Percentiles rank a stretch among this genome's conserved stretches.
These are phyloP conservation scores for Sisyra terminalis DNA, from an alignment of 2,888 invertebrate genomes.

Conservation along the genomic window DNA sequence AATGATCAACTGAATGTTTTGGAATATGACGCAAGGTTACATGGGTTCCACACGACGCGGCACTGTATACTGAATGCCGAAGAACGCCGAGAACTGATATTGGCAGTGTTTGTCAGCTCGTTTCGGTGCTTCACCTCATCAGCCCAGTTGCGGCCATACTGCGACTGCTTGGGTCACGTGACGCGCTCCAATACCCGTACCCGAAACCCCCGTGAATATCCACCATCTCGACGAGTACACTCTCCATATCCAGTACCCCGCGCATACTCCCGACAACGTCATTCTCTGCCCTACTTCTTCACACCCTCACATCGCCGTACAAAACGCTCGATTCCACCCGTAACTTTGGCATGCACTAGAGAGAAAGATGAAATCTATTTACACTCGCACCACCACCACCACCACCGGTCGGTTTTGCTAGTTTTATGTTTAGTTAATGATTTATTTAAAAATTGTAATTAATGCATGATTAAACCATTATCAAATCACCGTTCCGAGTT, in stretches of 20 bases:
- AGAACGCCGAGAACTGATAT: background rate
- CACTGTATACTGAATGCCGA: background rate
- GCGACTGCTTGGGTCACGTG: conserved; percentile 29
- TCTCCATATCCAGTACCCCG: background rate
- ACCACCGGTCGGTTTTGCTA: too few species aligned
- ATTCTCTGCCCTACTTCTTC: conserved; percentile 4
- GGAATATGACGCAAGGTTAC: background rate
- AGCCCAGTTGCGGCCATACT: conserved; percentile 20
- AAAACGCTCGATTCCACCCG: background rate
- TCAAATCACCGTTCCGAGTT: too few species aligned
- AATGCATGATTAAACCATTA: too few species aligned
- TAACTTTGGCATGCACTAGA: background rate
- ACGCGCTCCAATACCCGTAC: conserved; percentile 14
- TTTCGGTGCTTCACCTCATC: too few species aligned
- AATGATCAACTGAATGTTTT: too few species aligned
- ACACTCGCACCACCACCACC: too few species aligned
- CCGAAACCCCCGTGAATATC: conserved; percentile 14
- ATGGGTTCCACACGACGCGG: background rate
- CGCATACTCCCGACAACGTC: conserved; percentile 3
- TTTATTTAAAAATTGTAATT: too few species aligned
- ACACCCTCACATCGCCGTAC: too few species aligned
- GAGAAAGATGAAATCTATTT: background rate
- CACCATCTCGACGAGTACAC: background rate
- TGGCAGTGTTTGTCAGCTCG: background rate
- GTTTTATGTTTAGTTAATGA: too few species aligned